Evolutionary conservation across 92 coral and sea anemone genomes (phyloP).

Genomic region (Epizoanthus rinbou): DNA sequence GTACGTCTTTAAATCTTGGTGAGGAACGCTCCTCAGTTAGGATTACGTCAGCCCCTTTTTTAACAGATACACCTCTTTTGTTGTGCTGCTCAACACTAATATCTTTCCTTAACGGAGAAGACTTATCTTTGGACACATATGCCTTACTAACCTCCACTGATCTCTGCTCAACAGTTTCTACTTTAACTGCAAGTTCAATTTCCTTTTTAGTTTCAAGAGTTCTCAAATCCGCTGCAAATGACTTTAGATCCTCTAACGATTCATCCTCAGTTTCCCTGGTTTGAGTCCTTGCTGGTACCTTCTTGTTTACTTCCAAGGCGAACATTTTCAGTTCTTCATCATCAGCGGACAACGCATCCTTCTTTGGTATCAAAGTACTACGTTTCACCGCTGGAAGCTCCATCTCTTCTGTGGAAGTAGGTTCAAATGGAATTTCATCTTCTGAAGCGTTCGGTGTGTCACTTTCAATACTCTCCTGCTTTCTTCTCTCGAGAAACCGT

Average conservation of each 20-base stretch:
- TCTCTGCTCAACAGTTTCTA: constrained; percentile 10
- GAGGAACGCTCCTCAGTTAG: neutral
- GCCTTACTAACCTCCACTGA: neutral
- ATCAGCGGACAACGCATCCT: neutral
- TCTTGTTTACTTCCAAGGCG: constrained; percentile 16
- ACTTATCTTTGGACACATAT: neutral
- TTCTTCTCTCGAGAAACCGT: constrained; percentile 20
- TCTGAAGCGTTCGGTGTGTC: constrained; percentile 20
- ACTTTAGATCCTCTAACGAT: constrained; percentile 19
- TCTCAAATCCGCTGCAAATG: constrained; percentile 21
- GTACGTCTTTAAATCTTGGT: neutral
- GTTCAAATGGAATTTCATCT: constrained; percentile 38
- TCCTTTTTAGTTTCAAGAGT: neutral
- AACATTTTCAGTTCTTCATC: constrained; percentile 18
- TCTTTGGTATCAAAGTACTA: neutral
- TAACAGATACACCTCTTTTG: neutral
- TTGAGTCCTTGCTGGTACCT: neutral
- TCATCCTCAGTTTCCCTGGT: constrained; percentile 13
- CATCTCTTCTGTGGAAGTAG: constrained; percentile 12
- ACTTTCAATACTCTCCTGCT: constrained; percentile 16
- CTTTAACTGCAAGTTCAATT: constrained; percentile 1
- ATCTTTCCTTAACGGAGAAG: neutral
- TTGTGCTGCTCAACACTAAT: neutral
- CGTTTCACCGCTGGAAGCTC: neutral
- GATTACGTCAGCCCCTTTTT: neutral